Evolutionary conservation across 2,797 vertebrate genomes (phyloP), one percentile per base, ranked within the genome.

Genomic region (Acanthurus lineatus): DNA sequence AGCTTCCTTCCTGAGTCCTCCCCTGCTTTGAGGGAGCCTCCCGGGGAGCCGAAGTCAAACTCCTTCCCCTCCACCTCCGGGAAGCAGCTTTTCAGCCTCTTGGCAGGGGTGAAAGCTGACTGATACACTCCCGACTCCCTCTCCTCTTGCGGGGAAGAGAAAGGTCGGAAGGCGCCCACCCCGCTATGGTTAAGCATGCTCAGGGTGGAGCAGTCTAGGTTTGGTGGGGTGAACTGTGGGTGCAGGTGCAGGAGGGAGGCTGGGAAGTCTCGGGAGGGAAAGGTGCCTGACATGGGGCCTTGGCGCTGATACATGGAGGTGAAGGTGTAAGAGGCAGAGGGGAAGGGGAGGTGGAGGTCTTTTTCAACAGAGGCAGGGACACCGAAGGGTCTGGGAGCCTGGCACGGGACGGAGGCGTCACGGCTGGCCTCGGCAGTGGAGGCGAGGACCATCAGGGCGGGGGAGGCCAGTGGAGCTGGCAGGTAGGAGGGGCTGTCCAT

Each of bases 401-500:
- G 98, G 90, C 97, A 99, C 54, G 97, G 97, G 81, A 99, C 97
- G 38, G 97, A 98, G 77, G 97, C 97, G 42, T 99, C 98, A 3
- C 98, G 96, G 81, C 97, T 97, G 22, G 98, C 96, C 93, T 99
- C 98, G 0, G 98, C 97, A 0, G 98, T 99, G 69, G 98, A 99
- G 6, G 98, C 98, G 0, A 99, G 95, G 77, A 99, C 98, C 98
- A 99, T 99, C 82, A 99, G 94, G 9, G 98, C 97, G 3, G 98
- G 98, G 78, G 98, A 99, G 38, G 98, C 97, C 94, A 99, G 94
- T 0, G 97, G 97, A 90, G 97, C 96, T 62, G 98, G 97, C 90
- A 99, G 96, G 85, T 99, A 99, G 89, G 98, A 96, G 86, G 98
- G 96, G 95, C 96, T 99, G 96, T 99, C 98, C 98, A 99, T 99